Evolutionary conservation across 2,797 vertebrate genomes (phyloP), one percentile per base, ranked within the genome.

Genomic region (Moxostoma hubbsi): DNA sequence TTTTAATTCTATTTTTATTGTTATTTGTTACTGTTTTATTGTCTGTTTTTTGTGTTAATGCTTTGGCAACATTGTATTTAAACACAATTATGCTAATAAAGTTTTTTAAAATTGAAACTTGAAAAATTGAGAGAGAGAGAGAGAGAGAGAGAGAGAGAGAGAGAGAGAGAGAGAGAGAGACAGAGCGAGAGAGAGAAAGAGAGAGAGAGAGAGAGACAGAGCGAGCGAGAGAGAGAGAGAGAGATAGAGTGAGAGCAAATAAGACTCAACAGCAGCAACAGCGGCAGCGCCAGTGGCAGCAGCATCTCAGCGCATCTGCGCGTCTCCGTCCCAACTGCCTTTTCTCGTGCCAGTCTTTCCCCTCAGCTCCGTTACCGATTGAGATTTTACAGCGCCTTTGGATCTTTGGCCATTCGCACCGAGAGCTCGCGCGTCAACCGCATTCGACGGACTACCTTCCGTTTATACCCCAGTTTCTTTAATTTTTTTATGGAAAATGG

Each of bases 401-500:
- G 89, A 89, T 90, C 90, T 89, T 87, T 88, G 77, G 89, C 86
- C 87, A 86, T 84, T 87, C 86, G 24, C 1, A 24, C 24, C 89
- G 86, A 84, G 82, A 87, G 86, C 88, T 87, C 87, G 62, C 24
- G 69, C 65, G 64, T 82, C 91, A 90, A 89, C 88, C 89, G 90
- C 89, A 84, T 70, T 85, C 89, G 82, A 86, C 73, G 81, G 86
- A 54, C 75, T 49, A 73, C 81, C 89, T 87, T 81, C 87, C 79
- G 80, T 85, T 89, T 83, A 87, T 86, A 92, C 90, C 88, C 83
- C 89, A 89, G 89, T 93, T 92, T 86, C 87, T 92, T 94, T 89
- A 91, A 94, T 93, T 92, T 93, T 18, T 94, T 92, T 88, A 94
- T 93, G 91, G 92, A 95, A 97, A 94, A 97, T 97, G 96, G 96